phyloP scores from a whole-genome alignment of 2,797 vertebrate genomes.

The Sebastes hubbsi region DNA sequence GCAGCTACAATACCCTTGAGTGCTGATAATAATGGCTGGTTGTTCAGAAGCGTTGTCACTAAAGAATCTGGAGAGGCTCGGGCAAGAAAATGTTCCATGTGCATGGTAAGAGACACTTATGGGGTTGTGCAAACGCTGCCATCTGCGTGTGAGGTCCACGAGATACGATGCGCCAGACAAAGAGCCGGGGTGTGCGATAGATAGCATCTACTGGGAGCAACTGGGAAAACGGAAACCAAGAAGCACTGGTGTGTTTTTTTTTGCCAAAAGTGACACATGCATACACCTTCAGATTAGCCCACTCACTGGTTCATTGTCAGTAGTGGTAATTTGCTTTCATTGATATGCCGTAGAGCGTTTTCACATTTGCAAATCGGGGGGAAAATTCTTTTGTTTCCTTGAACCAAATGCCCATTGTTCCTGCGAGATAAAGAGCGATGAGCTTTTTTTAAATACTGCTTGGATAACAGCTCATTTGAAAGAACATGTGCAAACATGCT shows the following conservation, averaged over 20 bases:
- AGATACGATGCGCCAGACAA: conserved; percentile 13
- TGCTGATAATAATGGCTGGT: conserved; percentile 35
- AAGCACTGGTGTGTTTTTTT: background rate
- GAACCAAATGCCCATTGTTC: conserved; percentile 36
- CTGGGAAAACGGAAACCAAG: background rate
- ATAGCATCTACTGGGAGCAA: conserved; percentile 2
- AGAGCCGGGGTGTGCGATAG: background rate
- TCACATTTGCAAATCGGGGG: conserved; percentile 4
- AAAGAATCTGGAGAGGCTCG: conserved; percentile 23
- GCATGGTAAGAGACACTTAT: conserved; percentile 12
- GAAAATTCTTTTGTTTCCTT: conserved; percentile 7
- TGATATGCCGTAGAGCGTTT: background rate
- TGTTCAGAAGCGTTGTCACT: conserved; percentile 20
- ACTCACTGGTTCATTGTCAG: background rate
- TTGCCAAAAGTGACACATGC: background rate
- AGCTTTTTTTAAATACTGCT: conserved; percentile 28
- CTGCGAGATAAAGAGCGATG: conserved; percentile 10
- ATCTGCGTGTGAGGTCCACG: conserved; percentile 42
- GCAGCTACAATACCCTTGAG: conserved; percentile 26
- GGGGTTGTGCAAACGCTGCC: conserved; percentile 26
- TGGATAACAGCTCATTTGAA: conserved; percentile 20
- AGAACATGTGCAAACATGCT: conserved; percentile 22
- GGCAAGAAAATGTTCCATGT: conserved; percentile 13
- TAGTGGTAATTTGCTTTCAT: conserved; percentile 7
- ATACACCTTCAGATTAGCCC: background rate